Evolutionary conservation across 1,140 invertebrate species (phyloP).

Genomic region (Dolichoris vasculosae): DNA sequence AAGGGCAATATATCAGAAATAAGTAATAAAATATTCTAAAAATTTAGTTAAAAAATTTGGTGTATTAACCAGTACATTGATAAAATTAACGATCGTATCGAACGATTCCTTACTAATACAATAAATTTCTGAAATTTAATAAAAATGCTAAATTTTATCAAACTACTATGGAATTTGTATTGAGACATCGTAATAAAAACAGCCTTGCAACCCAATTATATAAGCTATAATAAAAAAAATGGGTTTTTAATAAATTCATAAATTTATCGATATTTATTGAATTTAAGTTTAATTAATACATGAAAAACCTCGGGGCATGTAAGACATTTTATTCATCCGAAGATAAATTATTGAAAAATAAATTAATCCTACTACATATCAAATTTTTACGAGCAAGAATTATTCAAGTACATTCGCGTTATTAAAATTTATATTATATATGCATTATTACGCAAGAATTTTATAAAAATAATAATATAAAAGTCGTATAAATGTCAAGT

Average conservation of each 20-base stretch:
- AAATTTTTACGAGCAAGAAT: not conserved
- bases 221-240: not conserved
- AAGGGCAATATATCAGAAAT: not conserved
- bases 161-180: not conserved
- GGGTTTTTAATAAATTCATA: not conserved
- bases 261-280: conserved; percentile 2
- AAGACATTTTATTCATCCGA: not conserved
- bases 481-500: not conserved
- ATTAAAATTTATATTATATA: not conserved
- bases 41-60: not conserved
- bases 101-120: not conserved
- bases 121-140: not conserved
- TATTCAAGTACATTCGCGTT: not conserved
- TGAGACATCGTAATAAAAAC: conserved; percentile 4
- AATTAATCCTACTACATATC: not conserved
- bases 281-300: not conserved
- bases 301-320: not conserved
- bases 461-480: not conserved
- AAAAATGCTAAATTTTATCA: not conserved
- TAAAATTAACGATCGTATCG: not conserved
- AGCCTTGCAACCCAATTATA: not conserved
- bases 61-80: not conserved
- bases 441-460: not conserved
- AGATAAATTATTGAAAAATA: not conserved
- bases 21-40: not conserved